Evolutionary conservation across 1,140 invertebrate species (phyloP), one percentile per base, ranked within the genome.

Genomic region (Brachionus rubens): DNA sequence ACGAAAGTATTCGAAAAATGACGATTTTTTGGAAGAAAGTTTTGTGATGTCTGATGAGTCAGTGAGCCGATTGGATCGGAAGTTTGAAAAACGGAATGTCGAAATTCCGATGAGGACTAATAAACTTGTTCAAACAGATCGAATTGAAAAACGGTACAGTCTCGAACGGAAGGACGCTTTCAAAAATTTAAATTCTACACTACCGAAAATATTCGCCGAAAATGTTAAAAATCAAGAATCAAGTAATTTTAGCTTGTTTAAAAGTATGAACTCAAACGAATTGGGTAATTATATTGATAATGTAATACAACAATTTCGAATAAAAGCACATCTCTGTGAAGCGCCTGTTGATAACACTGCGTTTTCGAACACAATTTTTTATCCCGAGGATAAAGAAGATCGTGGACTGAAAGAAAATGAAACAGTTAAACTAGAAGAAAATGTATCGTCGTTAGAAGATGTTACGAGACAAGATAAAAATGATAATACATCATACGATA

Each of bases 211-310:
- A n/a, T n/a, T n/a, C 19, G 43, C n/a, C 3, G 40, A 65, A 24
- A 43, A 5, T 7, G 5, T 16, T 5, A 10, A 43, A 26, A 65
- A 65, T 43, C 59, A 65, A 65, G 59, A 65, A 28, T 65, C 59
- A 41, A 65, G 59, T n/a, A 65, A 65, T 43, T 65, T 65, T 65
- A 65, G 59, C 24, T 41, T 65, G 19, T 65, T 65, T 26, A 65
- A 65, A 43, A 43, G 59, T 21, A 65, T 65, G 59, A 65, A 65
- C 43, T 65, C 59, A 24, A 65, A 65, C 21, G 59, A 65, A 65
- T 43, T 65, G 30, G 59, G 59, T 43, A 65, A 65, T 46, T 65
- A 65, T 43, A 65, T 65, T 24, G 59, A 65, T 36, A 65, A 65
- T 26, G 9, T 65, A 65, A 65, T 65, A 30, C 59, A 65, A 24